A percentile compares a stretch with the other conserved stretches of the same genome.
phyloP scores from a whole-genome alignment of 2,113 vertebrate species.

The Macquaria australasica region DNA sequence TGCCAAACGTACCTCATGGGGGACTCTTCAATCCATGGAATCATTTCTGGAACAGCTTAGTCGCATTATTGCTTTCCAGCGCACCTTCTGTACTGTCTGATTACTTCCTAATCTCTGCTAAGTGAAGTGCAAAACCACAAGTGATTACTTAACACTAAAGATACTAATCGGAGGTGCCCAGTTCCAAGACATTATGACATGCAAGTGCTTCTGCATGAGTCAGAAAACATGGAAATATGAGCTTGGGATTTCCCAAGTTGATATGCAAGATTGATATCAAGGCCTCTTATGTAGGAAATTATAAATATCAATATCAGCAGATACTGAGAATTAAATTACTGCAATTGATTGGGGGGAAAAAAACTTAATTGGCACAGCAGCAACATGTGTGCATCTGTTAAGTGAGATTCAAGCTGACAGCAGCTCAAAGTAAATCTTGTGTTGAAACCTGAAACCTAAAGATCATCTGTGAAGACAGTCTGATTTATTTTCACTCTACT shows the following conservation, averaged over 20 bases:
- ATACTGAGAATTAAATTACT: not conserved
- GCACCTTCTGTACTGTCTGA: not conserved
- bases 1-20: not conserved
- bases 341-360: not conserved
- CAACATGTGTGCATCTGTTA: not conserved
- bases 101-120: constrained; percentile 36
- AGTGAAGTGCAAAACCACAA: constrained; percentile 19
- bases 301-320: not conserved
- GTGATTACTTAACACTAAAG: not conserved
- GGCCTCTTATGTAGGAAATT: not conserved
- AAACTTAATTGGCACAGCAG: not conserved
- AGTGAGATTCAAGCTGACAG: not conserved
- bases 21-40: constrained; percentile 7
- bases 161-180: constrained; percentile 1
- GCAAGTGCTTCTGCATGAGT: not conserved
- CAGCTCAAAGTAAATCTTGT: constrained; percentile 12
- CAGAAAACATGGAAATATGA: constrained; percentile 4
- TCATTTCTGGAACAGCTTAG: constrained; percentile 10
- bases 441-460: constrained; percentile 3
- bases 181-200: constrained; percentile 7
- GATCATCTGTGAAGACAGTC: not conserved
- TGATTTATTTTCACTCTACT: constrained; percentile 39
- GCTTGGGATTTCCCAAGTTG: not conserved
- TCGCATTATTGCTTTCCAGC: constrained; percentile 23
- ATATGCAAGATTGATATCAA: not conserved